Evolutionary conservation across 2,888 invertebrate genomes (phyloP), one percentile per base, ranked within the genome.

Genomic region (Polylopha cassiicola): DNA sequence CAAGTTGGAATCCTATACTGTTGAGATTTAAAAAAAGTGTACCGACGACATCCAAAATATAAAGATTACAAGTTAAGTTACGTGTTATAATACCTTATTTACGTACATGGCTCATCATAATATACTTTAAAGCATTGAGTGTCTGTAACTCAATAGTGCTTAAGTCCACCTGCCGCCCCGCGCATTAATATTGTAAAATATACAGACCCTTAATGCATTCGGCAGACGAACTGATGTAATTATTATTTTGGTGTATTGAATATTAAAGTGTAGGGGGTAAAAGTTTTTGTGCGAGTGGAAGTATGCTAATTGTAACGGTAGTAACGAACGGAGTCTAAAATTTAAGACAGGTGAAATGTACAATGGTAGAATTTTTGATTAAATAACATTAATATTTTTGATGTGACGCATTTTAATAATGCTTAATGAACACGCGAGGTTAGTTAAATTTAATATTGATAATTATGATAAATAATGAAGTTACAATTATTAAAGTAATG

Each of bases 161-260:
- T 65, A 47, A n/a, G 41, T 59, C 55, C 84, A 79, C 80, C 78
- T 80, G 80, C 78, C 62, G 47, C 59, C 64, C 69, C 61, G 38
- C 60, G 51, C 67, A 70, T 78, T 73, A 70, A 73, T 63, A 75
- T 74, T 76, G 65, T 73, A 81, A 80, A 77, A 64, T 76, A 77
- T 78, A 68, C 79, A 59, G 63, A 61, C 65, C 70, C 73, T 70
- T 72, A 73, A 75, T 73, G 68, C 71, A 72, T 73, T 73, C 73
- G 68, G 63, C 68, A 65, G 74, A 74, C 63, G 70, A 66, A 72
- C 67, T 65, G 58, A 55, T 50, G 71, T 80, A 80, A 78, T 84
- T 78, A 82, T 77, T 73, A 77, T 82, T 82, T 76, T 73, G 81
- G 79, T 65, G 79, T 79, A 84, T 80, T 75, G 79, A 78, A 79